Evolutionary conservation across 2,888 invertebrate genomes (phyloP).

Genomic region (Dicyrtomina minuta): DNA sequence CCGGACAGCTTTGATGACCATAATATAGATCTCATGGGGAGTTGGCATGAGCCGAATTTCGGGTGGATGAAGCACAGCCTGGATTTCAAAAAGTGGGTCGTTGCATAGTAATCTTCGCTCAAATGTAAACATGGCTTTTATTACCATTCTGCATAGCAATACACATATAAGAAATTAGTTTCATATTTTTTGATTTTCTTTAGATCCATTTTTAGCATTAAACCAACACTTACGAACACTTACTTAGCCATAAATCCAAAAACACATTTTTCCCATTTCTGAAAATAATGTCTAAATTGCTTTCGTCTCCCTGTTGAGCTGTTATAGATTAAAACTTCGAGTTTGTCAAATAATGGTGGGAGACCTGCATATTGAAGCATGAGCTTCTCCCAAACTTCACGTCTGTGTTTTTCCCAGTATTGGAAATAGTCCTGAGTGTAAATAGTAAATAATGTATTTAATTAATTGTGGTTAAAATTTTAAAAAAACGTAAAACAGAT

Average conservation of each 20-base stretch:
- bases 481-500: too few species aligned
- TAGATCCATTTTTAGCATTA: too few species aligned
- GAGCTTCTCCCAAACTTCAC: slow-evolving; percentile 68
- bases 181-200: too few species aligned
- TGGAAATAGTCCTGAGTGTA: slow-evolving; percentile 68
- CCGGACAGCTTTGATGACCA: slow-evolving; percentile 71
- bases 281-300: slow-evolving; percentile 76
- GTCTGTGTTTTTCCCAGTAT: slow-evolving; percentile 68
- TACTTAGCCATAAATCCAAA: slow-evolving; percentile 68
- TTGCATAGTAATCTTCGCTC: slow-evolving; percentile 63
- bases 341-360: slow-evolving; percentile 78
- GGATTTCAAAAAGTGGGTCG: slow-evolving; percentile 74
- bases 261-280: slow-evolving; percentile 78
- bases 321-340: slow-evolving; percentile 80
- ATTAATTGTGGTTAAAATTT: not conserved
- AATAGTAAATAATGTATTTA: slow-evolving; percentile 21
- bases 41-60: slow-evolving; percentile 76
- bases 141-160: slow-evolving; percentile 62
- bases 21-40: slow-evolving; percentile 73
- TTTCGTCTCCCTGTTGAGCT: slow-evolving; percentile 73
- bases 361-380: slow-evolving; percentile 74
- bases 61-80: slow-evolving; percentile 71
- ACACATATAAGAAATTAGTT: too few species aligned
- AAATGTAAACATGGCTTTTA: slow-evolving; percentile 71
- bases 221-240: slow-evolving; percentile 30